phyloP scores from a whole-genome alignment of 2,888 invertebrate genomes.

The Resseliella maxima region DNA sequence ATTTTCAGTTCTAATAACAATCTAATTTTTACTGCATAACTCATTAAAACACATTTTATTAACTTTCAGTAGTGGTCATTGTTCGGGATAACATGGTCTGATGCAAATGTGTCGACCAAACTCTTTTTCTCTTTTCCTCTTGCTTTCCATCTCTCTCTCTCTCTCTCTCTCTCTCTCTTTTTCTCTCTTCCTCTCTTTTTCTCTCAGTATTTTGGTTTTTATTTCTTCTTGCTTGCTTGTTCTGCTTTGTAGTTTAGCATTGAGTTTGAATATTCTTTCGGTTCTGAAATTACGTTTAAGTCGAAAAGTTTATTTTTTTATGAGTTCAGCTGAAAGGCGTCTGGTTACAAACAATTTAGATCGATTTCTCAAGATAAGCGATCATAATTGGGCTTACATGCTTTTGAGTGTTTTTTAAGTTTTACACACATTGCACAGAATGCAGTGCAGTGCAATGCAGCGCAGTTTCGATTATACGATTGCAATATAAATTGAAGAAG shows the following conservation, averaged over 20 bases:
- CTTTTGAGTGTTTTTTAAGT: not conserved
- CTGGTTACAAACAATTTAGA: conserved; percentile 48
- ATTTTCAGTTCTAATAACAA: conserved; percentile 51
- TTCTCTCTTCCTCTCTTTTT: not conserved
- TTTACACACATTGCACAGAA: not conserved
- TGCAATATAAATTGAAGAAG: too few relatives aligned
- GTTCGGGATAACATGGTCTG: not conserved
- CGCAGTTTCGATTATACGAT: too few relatives aligned
- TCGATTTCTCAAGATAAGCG: conserved; percentile 37
- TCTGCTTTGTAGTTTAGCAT: too few relatives aligned
- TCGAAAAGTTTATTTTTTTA: conserved; percentile 1
- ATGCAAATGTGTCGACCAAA: not conserved
- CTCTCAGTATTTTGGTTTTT: not conserved
- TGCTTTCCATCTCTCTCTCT: not conserved
- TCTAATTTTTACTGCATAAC: not conserved
- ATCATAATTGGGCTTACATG: conserved; percentile 21
- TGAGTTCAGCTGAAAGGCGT: not conserved
- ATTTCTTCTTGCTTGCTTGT: too few relatives aligned
- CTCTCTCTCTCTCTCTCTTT: not conserved
- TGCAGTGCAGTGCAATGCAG: conserved; percentile 1
- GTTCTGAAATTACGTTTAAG: not conserved
- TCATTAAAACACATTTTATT: conserved; percentile 41
- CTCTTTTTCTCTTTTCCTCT: too few relatives aligned
- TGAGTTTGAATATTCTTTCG: conserved; percentile 8
- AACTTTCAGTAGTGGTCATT: not conserved